Evolutionary conservation across 2,113 vertebrate genomes (phyloP).

Genomic region (Macquaria ambigua): DNA sequence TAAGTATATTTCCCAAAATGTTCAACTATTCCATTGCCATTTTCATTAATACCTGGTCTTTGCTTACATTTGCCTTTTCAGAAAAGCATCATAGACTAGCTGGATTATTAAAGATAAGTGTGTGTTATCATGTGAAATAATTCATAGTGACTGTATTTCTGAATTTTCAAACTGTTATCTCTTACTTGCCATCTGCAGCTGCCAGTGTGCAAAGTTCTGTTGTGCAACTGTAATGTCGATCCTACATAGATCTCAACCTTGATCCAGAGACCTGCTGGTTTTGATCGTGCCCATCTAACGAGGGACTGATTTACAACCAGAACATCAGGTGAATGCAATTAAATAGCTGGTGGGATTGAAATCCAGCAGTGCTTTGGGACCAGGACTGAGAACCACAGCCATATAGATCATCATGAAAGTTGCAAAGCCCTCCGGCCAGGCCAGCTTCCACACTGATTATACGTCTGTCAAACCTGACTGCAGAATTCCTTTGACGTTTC

Average conservation of each 20-base stretch:
- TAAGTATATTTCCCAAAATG: neutral
- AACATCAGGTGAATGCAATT: slow-evolving; percentile 27
- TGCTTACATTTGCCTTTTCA: neutral
- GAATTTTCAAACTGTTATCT: slow-evolving; percentile 3
- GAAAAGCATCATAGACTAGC: neutral
- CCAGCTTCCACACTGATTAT: slow-evolving; percentile 6
- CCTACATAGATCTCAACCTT: neutral
- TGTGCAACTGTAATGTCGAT: slow-evolving; percentile 4
- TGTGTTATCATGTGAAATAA: slow-evolving; percentile 15
- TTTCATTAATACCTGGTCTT: neutral
- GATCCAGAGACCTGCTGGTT: slow-evolving; percentile 22
- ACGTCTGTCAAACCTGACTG: neutral
- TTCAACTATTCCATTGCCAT: neutral
- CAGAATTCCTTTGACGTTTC: slow-evolving; percentile 17
- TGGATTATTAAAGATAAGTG: neutral
- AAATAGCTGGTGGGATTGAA: slow-evolving; percentile 7
- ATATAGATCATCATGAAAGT: slow-evolving; percentile 14
- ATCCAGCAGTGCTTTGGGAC: slow-evolving; percentile 1
- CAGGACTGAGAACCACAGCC: neutral
- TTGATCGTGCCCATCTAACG: slow-evolving; percentile 3
- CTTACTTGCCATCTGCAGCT: slow-evolving; percentile 13
- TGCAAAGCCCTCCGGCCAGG: neutral
- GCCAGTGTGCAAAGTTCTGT: neutral
- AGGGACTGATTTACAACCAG: slow-evolving; percentile 14
- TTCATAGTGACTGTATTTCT: neutral